Evolutionary conservation across 2,113 vertebrate species (phyloP), one percentile per base, ranked within the genome.

Genomic region (Dicerorhinus sumatrensis): DNA sequence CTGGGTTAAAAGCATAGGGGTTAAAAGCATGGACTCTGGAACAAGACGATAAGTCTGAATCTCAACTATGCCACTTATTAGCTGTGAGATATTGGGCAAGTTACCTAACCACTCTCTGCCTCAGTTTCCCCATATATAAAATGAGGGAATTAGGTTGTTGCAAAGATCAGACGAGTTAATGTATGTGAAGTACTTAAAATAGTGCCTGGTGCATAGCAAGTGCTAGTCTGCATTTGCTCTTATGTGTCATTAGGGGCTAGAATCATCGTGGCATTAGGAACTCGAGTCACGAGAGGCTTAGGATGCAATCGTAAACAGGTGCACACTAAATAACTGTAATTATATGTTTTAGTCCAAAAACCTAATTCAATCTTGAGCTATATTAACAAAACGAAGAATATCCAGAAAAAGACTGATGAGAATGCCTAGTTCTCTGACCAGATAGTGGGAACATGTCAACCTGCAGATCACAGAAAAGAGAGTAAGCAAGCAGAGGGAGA

Each of bases 231-330:
- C 27, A 58, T 67, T 86, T 84, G 48, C 69, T 91, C 31, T 81
- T 33, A 77, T 56, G 56, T 81, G 60, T 76, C 31, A 60, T 63
- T 51, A 54, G 72, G 21, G 25, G 23, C 70, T 65, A 54, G 42
- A 84, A 23, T 95, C 42, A 87, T 81, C 46, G 56, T 70, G 58
- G 54, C 60, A 65, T 94, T 80, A 96, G 67, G 70, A 76, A 77
- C 27, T 56, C 5, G 1, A 83, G 51, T 54, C 70, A 93, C 60
- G 54, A 94, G 69, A 94, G 84, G 42, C 42, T 81, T 80, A 20
- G 4, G 70, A 84, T 67, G 95, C 58, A 36, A 14, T 2, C 31
- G 10, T 96, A 91, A 96, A 95, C 89, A 94, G 76, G 69, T 93
- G 20, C 65, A 85, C 36, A 88, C 39, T 92, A 70, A 96, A 80